Percentiles rank a stretch among this genome's conserved stretches.
Evolutionary conservation across 2,888 invertebrate genomes (phyloP).

Genomic region (Vanessa cardui): DNA sequence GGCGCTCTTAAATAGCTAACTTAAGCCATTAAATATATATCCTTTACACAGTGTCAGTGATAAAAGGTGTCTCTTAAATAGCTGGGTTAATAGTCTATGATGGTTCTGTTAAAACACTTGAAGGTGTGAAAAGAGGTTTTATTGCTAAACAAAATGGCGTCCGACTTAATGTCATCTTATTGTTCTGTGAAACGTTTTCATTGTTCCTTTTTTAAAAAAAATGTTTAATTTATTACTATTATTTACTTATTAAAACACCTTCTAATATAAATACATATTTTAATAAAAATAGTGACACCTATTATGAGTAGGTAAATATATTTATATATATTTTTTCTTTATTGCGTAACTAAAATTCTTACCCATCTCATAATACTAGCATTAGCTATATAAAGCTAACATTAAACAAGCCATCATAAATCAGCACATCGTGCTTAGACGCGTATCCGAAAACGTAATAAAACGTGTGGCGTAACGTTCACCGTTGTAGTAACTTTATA

Average conservation of each 20-base stretch:
- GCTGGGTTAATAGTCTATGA: conserved; percentile 7
- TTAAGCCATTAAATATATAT: conserved; percentile 6
- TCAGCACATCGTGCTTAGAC: conserved; percentile 32
- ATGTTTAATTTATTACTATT: no score
- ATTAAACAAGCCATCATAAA: conserved; percentile 27
- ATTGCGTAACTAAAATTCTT: no score
- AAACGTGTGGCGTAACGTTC: conserved; percentile 42
- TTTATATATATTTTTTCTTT: no score
- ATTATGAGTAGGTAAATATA: no score
- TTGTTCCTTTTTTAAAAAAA: no score
- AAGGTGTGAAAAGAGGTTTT: conserved; percentile 8
- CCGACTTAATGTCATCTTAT: neutral
- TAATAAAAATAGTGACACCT: no score
- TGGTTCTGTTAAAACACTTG: neutral
- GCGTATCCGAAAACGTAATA: conserved; percentile 42
- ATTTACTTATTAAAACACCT: no score
- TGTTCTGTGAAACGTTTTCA: conserved; percentile 1
- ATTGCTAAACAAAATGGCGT: conserved; percentile 11
- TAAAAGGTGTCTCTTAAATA: conserved; percentile 5
- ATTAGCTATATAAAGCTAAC: neutral
- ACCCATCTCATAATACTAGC: neutral
- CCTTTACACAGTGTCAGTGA: conserved; percentile 3
- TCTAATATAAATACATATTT: no score
- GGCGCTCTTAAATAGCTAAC: neutral
- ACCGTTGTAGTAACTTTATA: conserved; percentile 63